Evolutionary conservation across 2,113 vertebrate genomes (phyloP).

Genomic region (Xiphophorus maculatus): DNA sequence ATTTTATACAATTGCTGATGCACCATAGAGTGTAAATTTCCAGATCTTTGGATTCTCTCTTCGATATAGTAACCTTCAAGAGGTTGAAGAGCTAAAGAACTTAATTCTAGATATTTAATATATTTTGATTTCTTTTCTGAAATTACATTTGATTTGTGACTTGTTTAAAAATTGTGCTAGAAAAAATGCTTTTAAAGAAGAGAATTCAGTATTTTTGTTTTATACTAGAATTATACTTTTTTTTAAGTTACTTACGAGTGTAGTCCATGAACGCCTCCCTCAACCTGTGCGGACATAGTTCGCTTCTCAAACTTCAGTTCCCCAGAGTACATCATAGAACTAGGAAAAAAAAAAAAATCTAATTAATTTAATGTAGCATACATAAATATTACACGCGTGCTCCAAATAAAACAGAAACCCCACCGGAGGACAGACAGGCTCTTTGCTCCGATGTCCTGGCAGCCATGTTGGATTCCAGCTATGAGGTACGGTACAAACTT

Average conservation of each 20-base stretch:
- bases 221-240: background rate
- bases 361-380: background rate
- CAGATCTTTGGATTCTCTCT: too few relatives aligned
- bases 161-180: too few relatives aligned
- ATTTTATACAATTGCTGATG: too few relatives aligned
- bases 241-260: conserved; percentile 88
- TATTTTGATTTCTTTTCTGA: too few relatives aligned
- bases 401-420: conserved; percentile 35
- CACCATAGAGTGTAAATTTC: too few relatives aligned
- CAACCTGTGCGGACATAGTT: conserved; percentile 93
- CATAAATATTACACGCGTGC: too few relatives aligned
- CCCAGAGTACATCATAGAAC: conserved; percentile 96
- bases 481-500: conserved; percentile 94
- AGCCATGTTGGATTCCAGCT: conserved; percentile 94
- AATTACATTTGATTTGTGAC: too few relatives aligned
- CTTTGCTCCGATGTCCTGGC: conserved; percentile 93
- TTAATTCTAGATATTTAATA: too few relatives aligned
- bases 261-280: conserved; percentile 91
- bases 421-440: conserved; percentile 92
- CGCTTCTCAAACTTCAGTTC: conserved; percentile 96
- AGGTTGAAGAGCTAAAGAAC: too few relatives aligned
- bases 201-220: too few relatives aligned
- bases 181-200: background rate
- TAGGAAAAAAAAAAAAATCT: conserved; percentile 45
- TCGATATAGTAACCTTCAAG: too few relatives aligned